A percentile compares a stretch with the other conserved stretches of the same genome.
These are phyloP conservation scores for Euschistus heros DNA, from an alignment of 1,140 invertebrate genomes.

Conservation along the genomic window DNA sequence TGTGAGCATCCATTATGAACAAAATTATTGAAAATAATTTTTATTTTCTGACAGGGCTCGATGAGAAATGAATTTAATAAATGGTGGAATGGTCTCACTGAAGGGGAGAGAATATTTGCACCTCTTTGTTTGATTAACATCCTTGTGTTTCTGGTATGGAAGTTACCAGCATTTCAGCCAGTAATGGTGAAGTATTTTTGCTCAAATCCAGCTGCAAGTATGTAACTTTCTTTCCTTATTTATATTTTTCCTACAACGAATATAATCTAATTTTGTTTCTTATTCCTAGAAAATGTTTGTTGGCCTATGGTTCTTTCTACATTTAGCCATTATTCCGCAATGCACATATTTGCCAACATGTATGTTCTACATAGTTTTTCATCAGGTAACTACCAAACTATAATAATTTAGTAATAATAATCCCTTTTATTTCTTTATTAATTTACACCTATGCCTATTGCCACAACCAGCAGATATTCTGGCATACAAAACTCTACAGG, in stretches of 20 bases:
- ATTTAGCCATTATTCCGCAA: constrained; percentile 81
- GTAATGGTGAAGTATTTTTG: constrained; percentile 79
- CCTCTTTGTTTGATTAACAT: constrained; percentile 69
- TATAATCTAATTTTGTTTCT: constrained; percentile 24
- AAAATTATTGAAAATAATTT: no score
- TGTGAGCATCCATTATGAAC: no score
- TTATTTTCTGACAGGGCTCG: constrained; percentile 37
- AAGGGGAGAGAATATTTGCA: constrained; percentile 66
- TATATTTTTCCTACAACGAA: constrained; percentile 11
- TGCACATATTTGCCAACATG: constrained; percentile 90
- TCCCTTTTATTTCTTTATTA: no score
- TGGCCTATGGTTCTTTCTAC: constrained; percentile 83
- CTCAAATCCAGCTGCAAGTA: constrained; percentile 64
- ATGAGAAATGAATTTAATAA: constrained; percentile 47
- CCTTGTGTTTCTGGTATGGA: constrained; percentile 74
- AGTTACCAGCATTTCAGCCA: constrained; percentile 55
- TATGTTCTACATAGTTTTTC: constrained; percentile 83
- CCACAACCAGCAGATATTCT: no score
- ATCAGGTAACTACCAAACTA: constrained; percentile 30
- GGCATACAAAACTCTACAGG: no score
- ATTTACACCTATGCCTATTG: no score
- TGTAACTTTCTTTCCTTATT: not conserved
- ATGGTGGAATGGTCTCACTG: constrained; percentile 63
- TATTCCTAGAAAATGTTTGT: constrained; percentile 52
- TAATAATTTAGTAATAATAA: not conserved